These are phyloP conservation scores for Rhynchotus rufescens DNA, from an alignment of 2,797 vertebrate species.

Conservation along the genomic window DNA sequence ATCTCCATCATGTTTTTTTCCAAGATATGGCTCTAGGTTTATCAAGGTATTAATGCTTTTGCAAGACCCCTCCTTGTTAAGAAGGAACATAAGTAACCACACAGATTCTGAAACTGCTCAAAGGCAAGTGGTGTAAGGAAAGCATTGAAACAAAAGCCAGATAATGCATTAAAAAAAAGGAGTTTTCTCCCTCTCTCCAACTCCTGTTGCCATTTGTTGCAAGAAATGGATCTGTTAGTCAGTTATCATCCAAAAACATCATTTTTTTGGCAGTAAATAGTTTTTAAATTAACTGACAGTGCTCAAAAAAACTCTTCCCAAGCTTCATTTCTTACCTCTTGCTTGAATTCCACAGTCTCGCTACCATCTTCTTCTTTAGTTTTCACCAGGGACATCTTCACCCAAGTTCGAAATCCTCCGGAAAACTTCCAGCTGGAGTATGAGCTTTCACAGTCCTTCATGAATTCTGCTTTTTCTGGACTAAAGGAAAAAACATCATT, in stretches of 20 bases:
- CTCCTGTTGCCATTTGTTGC: background rate
- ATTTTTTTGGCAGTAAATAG: background rate
- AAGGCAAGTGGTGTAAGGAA: background rate
- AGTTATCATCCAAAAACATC: background rate
- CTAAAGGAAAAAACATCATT: conserved; percentile 68
- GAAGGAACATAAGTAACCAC: background rate
- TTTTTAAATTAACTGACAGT: background rate
- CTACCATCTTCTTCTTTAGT: conserved; percentile 88
- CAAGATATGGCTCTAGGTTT: background rate
- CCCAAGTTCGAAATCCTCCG: conserved; percentile 97
- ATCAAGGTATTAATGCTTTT: background rate
- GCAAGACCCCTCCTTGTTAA: background rate
- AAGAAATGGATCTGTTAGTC: background rate
- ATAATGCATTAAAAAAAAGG: background rate
- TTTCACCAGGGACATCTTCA: conserved; percentile 96
- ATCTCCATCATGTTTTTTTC: background rate
- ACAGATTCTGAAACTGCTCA: background rate
- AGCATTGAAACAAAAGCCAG: background rate
- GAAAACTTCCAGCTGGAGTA: conserved; percentile 98
- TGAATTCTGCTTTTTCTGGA: conserved; percentile 86
- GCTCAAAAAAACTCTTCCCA: background rate
- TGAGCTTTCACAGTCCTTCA: conserved; percentile 94
- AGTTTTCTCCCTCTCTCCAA: background rate
- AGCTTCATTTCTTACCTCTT: conserved; percentile 84
- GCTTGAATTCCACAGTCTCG: conserved; percentile 92